Percentiles rank a stretch among this genome's conserved stretches.
Conservation (phyloP, 1,140 invertebrate species). For the Himalopsyche phryganea region DNA sequence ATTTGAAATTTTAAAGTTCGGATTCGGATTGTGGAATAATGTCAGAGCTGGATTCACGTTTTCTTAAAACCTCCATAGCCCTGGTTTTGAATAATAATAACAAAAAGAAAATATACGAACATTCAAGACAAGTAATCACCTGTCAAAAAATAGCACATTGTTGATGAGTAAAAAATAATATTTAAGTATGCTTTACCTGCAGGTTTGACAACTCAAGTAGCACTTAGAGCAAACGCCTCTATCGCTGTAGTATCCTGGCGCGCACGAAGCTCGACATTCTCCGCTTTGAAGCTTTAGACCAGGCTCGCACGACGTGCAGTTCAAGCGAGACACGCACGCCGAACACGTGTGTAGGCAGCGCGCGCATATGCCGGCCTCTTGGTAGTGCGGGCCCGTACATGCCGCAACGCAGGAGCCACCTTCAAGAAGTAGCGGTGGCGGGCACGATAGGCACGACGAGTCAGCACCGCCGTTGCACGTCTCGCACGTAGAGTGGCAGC, state of each 20-base stretch:
- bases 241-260: slow-evolving; percentile 77
- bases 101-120: too few relatives aligned
- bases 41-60: too few relatives aligned
- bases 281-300: slow-evolving; percentile 73
- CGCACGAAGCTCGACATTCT: slow-evolving; percentile 72
- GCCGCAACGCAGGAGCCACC: slow-evolving; percentile 64
- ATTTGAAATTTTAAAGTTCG: too few relatives aligned
- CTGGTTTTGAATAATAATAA: too few relatives aligned
- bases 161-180: too few relatives aligned
- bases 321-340: slow-evolving; percentile 69
- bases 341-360: slow-evolving; percentile 76
- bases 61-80: too few relatives aligned
- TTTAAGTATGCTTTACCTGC: too few relatives aligned
- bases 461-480: slow-evolving; percentile 67
- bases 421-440: slow-evolving; percentile 62
- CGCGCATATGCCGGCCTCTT: slow-evolving; percentile 65
- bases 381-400: slow-evolving; percentile 70
- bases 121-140: too few relatives aligned
- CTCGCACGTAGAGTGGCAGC: slow-evolving; percentile 68
- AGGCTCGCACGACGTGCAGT: slow-evolving; percentile 72
- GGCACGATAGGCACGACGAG: slow-evolving; percentile 66
- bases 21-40: too few relatives aligned
- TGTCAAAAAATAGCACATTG: too few relatives aligned
- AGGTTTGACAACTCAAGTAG: slow-evolving; percentile 79
- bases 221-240: slow-evolving; percentile 76